Evolutionary conservation across 2,797 vertebrate genomes (phyloP).

Genomic region (Sebastes umbrosus): DNA sequence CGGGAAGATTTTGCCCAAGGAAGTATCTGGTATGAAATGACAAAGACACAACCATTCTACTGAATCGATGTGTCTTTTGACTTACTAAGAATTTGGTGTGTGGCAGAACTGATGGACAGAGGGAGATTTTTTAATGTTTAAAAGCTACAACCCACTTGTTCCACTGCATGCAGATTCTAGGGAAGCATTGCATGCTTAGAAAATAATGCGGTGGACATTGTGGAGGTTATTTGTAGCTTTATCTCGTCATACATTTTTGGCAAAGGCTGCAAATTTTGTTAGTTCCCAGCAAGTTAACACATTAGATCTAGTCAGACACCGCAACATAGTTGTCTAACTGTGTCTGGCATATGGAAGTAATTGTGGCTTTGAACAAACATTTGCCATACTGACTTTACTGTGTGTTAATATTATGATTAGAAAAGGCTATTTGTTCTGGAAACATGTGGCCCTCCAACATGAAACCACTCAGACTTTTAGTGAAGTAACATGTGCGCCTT

Average conservation of each 20-base stretch:
- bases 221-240: constrained; percentile 17
- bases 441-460: not conserved
- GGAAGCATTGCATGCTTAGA: not conserved
- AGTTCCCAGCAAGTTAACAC: not conserved
- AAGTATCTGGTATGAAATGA: constrained; percentile 70
- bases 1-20: constrained; percentile 62
- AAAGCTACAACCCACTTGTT: constrained; percentile 25
- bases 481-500: constrained; percentile 6
- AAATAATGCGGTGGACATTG: constrained; percentile 18
- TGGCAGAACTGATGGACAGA: constrained; percentile 54
- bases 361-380: not conserved
- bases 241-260: constrained; percentile 30
- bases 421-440: not conserved
- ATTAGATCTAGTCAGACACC: not conserved
- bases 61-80: constrained; percentile 68
- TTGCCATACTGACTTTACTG: not conserved
- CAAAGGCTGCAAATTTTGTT: constrained; percentile 37
- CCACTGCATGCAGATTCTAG: not conserved
- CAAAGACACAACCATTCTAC: constrained; percentile 67
- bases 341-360: not conserved
- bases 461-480: constrained; percentile 6
- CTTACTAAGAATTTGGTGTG: not conserved
- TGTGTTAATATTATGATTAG: not conserved
- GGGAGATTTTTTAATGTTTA: not conserved
- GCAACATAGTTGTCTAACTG: not conserved